Evolutionary conservation across 1,140 invertebrate species (phyloP).

Genomic region (Aphidius ervi): DNA sequence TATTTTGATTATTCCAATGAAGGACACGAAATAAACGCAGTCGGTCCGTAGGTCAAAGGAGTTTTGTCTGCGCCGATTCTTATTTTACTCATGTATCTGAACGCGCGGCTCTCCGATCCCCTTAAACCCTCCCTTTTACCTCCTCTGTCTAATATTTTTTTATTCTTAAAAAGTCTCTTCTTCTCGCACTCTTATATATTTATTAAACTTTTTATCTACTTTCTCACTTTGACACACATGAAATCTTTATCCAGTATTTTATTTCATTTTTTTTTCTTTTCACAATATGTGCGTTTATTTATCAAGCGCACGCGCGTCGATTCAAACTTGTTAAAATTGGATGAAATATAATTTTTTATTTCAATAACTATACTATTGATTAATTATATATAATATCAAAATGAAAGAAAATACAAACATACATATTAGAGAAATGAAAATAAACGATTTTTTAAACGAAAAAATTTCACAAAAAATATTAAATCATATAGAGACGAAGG

Average conservation of each 20-base stretch:
- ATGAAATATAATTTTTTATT: neutral
- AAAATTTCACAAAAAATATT: slow-evolving; percentile 24
- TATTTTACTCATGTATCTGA: slow-evolving; percentile 21
- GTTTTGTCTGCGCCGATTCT: slow-evolving; percentile 19
- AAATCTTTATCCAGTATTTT: neutral
- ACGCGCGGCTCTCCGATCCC: slow-evolving; percentile 20
- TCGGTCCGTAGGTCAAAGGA: neutral
- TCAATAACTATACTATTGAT: neutral
- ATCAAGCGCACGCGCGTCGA: slow-evolving; percentile 13
- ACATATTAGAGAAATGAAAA: slow-evolving; percentile 30
- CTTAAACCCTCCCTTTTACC: neutral
- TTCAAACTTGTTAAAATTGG: slow-evolving; percentile 15
- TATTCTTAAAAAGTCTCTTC: neutral
- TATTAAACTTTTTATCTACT: neutral
- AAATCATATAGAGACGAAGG: slow-evolving; percentile 8
- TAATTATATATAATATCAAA: slow-evolving; percentile 11
- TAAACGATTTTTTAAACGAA: slow-evolving; percentile 12
- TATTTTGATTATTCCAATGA: neutral
- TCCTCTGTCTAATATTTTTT: neutral
- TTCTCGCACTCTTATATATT: neutral
- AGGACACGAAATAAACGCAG: too few relatives aligned
- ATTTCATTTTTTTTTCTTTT: neutral
- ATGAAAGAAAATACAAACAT: slow-evolving; percentile 1
- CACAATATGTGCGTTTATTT: slow-evolving; percentile 8
- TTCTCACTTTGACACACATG: neutral